Evolutionary conservation across 2,888 invertebrate genomes (phyloP), one percentile per base, ranked within the genome.

Genomic region (Chaetogeoica ovagalla): DNA sequence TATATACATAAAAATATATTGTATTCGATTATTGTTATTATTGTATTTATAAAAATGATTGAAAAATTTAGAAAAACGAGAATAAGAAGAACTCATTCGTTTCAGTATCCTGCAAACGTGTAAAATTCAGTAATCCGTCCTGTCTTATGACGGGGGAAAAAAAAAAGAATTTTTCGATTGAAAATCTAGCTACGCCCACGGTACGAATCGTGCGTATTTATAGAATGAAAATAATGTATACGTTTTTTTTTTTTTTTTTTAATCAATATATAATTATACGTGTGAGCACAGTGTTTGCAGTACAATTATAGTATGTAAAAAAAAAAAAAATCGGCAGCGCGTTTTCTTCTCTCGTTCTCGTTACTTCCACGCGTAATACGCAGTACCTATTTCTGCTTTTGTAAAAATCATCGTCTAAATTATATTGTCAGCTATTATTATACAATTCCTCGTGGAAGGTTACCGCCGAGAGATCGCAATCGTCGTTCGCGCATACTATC

Each of bases 391-490:
- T 19, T 55, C 55, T 19, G 1, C 55, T 55, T 55, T 55, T 7
- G 19, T 19, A 55, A 19, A 55, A 55, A 55, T 55, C 19, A 19
- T 1, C 55, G 55, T 17, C 55, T 55, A 74, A 74, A 74, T 65
- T 19, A 17, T n/a, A 17, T n/a, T n/a, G 52, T 52, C 48, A 30
- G 30, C 30, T 23, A 55, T 65, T 23, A 55, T 65, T 74, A 65
- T 55, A 74, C 37, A 63, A 55, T 63, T 65, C 21, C 21, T 15
- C n/a, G n/a, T n/a, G n/a, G 74, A 74, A 74, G 74, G 75, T 75
- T n/a, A 59, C 23, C 30, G 13, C 23, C 30, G 13, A 9, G 65
- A 66, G 74, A 75, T 75, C n/a, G 75, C 43, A 66, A 66, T 75
- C 57, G 23, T 43, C 43, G 23, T 43, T 8, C 23, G 39, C 43